phyloP scores from a whole-genome alignment of 2,113 vertebrate species.

The Orycteropus afer region DNA sequence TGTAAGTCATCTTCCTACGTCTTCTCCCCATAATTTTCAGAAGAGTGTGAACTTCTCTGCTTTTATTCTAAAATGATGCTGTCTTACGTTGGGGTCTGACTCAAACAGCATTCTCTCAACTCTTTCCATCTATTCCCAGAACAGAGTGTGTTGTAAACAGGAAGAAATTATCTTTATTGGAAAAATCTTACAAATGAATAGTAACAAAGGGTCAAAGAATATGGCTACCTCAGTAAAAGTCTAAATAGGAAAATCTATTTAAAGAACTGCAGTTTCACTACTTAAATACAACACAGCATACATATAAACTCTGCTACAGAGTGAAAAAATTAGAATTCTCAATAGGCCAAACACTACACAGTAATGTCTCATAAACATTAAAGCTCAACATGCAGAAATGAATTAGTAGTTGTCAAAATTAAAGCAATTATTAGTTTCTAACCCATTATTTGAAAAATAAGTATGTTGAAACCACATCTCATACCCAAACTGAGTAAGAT shows the following conservation, averaged over 20 bases:
- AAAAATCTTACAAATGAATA: not conserved
- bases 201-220: not conserved
- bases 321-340: conserved; percentile 23
- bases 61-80: not conserved
- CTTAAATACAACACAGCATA: not conserved
- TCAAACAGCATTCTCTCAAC: not conserved
- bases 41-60: conserved; percentile 18
- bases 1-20: not conserved
- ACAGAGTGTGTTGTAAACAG: not conserved
- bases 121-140: not conserved
- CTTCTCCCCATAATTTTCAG: conserved; percentile 41
- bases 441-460: not conserved
- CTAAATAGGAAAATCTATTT: not conserved
- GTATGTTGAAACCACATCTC: not conserved
- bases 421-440: conserved; percentile 21
- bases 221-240: not conserved
- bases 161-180: not conserved
- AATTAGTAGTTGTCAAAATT: conserved; percentile 7
- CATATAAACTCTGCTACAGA: not conserved
- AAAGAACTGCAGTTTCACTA: conserved; percentile 1
- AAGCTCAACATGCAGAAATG: not conserved
- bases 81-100: not conserved
- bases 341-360: not conserved
- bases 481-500: not conserved
- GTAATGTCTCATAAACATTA: not conserved